Base-by-base conservation (phyloP, 2,888 invertebrate species). In the Sepiola atlantica region DNA sequence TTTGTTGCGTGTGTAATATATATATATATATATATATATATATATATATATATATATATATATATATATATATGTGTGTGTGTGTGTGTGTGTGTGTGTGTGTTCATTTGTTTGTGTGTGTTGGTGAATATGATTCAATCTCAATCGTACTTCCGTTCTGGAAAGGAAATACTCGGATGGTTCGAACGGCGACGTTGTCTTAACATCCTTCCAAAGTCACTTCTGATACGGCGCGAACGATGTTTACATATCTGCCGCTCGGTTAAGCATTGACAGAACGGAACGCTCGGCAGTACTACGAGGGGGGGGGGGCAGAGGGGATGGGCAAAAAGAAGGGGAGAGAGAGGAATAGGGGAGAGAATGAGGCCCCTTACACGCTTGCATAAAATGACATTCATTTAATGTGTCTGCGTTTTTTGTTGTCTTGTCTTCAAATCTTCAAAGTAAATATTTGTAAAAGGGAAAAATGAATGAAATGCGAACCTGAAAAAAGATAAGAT, bases 201-300 rank as follows among this genome's bases (percentile, higher is more conserved):
- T 77, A 16, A 77, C 77, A 77, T 77, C 77, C 77, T 77, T 32
- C n/a, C n/a, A 77, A 45, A 77, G 32, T 77, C 77, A 32, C 77
- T 77, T 77, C 77, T 77, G 77, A 77, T 77, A 77, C 32, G 77
- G 77, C 14, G 14, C 14, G 14, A 2, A n/a, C 77, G n/a, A 16
- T 77, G 77, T 77, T 77, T 77, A 77, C 77, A 77, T 77, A 77
- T 77, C 77, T 77, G 77, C 77, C 77, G 77, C n/a, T n/a, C 77
- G 77, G 77, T 77, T 77, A 32, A 77, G 77, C 77, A 77, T n/a
- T 77, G n/a, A 77, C 77, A 77, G 77, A 77, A 77, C 77, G 77
- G 8, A 77, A 77, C 77, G n/a, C 16, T 77, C 77, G 77, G n/a
- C 32, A 77, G 14, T 77, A n/a, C 32, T 45, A 45, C 8, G 45